A percentile compares a stretch with the other conserved stretches of the same genome.
Evolutionary conservation across 2,113 vertebrate species (phyloP).

Genomic region (Tragelaphus strepsiceros): DNA sequence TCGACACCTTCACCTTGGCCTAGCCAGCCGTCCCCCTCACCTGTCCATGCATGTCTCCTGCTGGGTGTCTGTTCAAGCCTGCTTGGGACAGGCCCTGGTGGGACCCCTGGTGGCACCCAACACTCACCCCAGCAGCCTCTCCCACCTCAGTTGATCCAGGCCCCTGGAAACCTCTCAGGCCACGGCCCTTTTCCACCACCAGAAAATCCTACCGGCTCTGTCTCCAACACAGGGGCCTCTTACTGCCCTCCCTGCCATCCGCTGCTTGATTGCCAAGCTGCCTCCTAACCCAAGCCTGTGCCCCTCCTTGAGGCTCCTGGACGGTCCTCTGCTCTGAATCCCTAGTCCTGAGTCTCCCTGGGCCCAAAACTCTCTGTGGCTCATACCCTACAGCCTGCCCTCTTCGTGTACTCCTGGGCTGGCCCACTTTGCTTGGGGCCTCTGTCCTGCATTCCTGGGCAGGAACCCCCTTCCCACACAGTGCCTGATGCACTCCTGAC

Average conservation of each 20-base stretch:
- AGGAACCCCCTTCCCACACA: background rate
- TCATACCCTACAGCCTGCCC: background rate
- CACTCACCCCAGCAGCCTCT: background rate
- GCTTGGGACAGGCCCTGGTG: background rate
- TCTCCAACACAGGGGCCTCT: background rate
- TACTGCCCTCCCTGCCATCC: accelerated
- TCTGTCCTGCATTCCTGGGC: background rate
- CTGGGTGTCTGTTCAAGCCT: background rate
- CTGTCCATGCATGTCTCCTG: background rate
- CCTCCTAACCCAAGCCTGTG: background rate
- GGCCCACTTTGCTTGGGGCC: background rate
- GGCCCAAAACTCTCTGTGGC: background rate
- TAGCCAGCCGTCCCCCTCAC: background rate
- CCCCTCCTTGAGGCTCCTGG: background rate
- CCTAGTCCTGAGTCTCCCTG: too few relatives aligned
- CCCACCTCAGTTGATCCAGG: background rate
- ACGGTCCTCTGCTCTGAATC: background rate
- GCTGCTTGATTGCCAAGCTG: background rate
- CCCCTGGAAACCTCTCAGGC: background rate
- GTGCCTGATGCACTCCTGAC: background rate
- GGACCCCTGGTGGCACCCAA: background rate
- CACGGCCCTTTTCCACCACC: background rate
- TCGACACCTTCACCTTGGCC: background rate
- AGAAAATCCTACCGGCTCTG: background rate
- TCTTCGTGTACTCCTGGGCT: background rate